Evolutionary conservation across 1,140 invertebrate species (phyloP).

Genomic region (Mycetomoellerius zeteki): DNA sequence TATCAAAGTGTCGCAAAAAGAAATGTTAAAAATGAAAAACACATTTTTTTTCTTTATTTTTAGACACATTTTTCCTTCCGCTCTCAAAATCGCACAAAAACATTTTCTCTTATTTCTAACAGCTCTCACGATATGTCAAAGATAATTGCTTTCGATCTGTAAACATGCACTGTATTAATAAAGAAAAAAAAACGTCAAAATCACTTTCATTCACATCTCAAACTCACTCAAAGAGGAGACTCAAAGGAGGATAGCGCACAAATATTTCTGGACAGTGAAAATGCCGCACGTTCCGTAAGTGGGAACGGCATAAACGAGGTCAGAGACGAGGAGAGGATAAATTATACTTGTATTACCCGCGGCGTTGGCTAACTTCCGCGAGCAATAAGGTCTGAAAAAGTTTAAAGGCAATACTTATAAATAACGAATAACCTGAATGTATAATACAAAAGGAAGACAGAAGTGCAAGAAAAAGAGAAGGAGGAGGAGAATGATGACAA

Average conservation of each 20-base stretch:
- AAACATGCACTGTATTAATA: neutral
- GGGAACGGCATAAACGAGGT: constrained; percentile 34
- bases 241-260: neutral
- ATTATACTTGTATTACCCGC: constrained; percentile 52
- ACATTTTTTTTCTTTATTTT: constrained; percentile 16
- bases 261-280: constrained; percentile 28
- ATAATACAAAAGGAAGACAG: constrained; percentile 60
- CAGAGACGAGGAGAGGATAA: constrained; percentile 50
- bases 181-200: neutral
- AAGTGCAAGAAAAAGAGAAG: neutral
- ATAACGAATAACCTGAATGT: constrained; percentile 71
- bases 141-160: neutral
- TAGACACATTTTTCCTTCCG: neutral
- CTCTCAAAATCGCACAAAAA: neutral
- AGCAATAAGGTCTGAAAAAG: constrained; percentile 55
- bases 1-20: neutral
- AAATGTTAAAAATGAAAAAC: constrained; percentile 8
- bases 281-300: constrained; percentile 20
- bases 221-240: neutral
- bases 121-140: neutral
- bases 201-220: neutral
- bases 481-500: constrained; percentile 18
- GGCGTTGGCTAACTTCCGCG: constrained; percentile 50
- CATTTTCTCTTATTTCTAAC: neutral
- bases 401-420: constrained; percentile 66